Evolutionary conservation across 1,140 invertebrate species (phyloP), one percentile per base, ranked within the genome.

Genomic region (Halesus radiatus): DNA sequence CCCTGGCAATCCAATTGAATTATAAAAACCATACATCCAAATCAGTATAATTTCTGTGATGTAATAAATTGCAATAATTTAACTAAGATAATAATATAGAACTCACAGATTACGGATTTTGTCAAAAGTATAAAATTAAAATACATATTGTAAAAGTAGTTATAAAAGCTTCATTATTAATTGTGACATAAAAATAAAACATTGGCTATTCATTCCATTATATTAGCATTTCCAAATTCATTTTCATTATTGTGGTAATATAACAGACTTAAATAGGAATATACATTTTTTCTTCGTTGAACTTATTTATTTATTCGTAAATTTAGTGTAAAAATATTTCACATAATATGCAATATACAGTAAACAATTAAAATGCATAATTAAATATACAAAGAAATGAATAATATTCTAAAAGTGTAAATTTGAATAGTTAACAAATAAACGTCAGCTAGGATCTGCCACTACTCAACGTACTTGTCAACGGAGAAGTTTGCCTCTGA

Each of bases 401-500:
- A 45, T 18, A 75, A 75, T 58, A 56, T 56, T 75, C 26, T 75
- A 75, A 75, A 75, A 75, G 22, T 75, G 52, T 74, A 75, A 75
- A 75, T 58, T 58, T 60, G 56, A 53, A 22, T 72, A 75, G 37
- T 56, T 29, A 53, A 20, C 26, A 26, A 56, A 70, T 5, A 10
- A 18, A 18, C 16, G 13, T 70, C 16, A 45, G 32, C 26, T 18
- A 45, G 23, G 26, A 64, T 26, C 15, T 5, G 62, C 62, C 62
- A 16, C 26, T 22, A 16, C 23, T n/a, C 32, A 26, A 13, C 37
- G 37, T 45, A 45, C 15, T 64, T 23, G 18, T 23, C 66, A n/a
- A n/a, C 22, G 32, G 45, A 72, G 68, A 74, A 74, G 72, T 74
- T 74, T 74, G 72, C 72, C 53, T 74, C 72, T 74, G 72, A 74